Conservation (phyloP, 2,888 invertebrate genomes). For the Drosophila koepferae region DNA sequence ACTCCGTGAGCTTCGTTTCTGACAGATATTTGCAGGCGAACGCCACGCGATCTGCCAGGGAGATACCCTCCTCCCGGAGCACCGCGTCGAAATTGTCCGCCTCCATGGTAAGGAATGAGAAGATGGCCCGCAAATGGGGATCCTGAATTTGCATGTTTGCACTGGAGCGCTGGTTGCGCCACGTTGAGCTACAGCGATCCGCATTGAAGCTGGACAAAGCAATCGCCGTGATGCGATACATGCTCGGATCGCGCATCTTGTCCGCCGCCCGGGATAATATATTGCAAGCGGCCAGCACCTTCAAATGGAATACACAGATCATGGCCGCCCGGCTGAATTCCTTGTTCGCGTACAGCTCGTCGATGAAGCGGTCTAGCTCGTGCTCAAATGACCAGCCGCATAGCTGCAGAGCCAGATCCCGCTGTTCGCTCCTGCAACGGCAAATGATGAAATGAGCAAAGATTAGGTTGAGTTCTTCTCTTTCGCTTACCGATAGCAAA, state of each 20-base stretch:
- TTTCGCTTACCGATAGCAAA: conserved; percentile 78
- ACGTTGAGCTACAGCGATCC: conserved; percentile 90
- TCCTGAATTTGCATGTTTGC: conserved; percentile 93
- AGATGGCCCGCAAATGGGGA: conserved; percentile 95
- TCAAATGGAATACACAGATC: conserved; percentile 95
- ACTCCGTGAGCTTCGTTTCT: conserved; percentile 92
- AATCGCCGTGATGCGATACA: conserved; percentile 88
- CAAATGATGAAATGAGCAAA: not conserved
- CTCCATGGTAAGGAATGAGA: conserved; percentile 94
- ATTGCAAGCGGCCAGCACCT: conserved; percentile 93
- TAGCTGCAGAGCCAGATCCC: conserved; percentile 92
- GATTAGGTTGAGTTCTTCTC: not conserved
- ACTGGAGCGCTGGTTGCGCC: conserved; percentile 90
- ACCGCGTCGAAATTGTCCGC: conserved; percentile 91
- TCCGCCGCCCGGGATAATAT: conserved; percentile 91
- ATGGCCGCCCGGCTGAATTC: conserved; percentile 94
- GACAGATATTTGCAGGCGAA: conserved; percentile 95
- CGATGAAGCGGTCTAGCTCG: conserved; percentile 88
- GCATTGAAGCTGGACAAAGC: conserved; percentile 94
- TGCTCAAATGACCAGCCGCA: conserved; percentile 96
- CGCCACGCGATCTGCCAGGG: conserved; percentile 95
- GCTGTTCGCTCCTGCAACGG: conserved; percentile 87
- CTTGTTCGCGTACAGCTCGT: conserved; percentile 89
- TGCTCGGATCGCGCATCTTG: conserved; percentile 82
- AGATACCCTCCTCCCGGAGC: conserved; percentile 93